Conservation (phyloP, 2,797 vertebrate species). For the Limosa lapponica region DNA sequence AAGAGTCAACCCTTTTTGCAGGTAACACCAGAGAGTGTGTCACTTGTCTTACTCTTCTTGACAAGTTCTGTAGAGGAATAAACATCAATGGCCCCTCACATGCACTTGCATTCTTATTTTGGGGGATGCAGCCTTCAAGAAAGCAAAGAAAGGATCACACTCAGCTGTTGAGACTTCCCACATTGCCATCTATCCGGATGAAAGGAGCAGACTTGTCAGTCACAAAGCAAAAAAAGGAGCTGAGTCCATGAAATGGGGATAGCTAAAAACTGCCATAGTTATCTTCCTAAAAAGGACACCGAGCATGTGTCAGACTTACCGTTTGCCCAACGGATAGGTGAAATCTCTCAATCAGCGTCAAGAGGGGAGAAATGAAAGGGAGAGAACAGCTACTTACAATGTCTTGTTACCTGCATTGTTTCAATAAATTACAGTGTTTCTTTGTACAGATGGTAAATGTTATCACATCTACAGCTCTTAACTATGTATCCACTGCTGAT, state of each 20-base stretch:
- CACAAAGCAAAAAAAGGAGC: neutral
- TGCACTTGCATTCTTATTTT: neutral
- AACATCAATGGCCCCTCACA: neutral
- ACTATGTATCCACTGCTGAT: neutral
- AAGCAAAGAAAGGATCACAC: neutral
- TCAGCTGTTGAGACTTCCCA: neutral
- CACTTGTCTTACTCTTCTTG: neutral
- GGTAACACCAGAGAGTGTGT: neutral
- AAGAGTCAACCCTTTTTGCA: neutral
- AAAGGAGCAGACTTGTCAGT: neutral
- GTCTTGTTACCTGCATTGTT: neutral
- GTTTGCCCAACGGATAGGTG: neutral
- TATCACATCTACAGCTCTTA: neutral
- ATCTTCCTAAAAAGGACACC: neutral
- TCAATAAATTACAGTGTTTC: conserved; percentile 4
- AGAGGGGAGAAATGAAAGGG: neutral
- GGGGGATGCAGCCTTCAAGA: neutral
- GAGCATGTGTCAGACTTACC: neutral
- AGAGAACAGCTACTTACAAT: neutral
- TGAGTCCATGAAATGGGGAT: neutral
- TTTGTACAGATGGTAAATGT: neutral
- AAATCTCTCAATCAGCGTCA: neutral
- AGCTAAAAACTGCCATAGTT: neutral
- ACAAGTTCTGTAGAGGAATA: neutral
- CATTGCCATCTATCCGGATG: neutral